Conservation (phyloP, 2,888 invertebrate species). For the Lymantria dispar region DNA sequence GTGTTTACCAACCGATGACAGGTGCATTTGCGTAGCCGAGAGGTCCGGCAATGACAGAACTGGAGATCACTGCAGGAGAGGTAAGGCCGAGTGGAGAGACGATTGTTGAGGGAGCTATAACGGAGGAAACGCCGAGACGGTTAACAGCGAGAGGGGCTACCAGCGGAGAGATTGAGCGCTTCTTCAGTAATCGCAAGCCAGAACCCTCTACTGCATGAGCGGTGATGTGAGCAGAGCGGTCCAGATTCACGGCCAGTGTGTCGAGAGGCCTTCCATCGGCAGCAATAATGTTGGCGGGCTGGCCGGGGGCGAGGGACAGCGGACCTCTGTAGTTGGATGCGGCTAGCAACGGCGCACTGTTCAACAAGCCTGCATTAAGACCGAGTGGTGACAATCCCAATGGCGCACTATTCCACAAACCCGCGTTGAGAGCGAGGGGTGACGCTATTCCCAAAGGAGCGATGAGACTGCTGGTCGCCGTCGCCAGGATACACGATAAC, state of each 20-base stretch:
- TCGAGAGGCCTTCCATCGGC: slow-evolving; percentile 74
- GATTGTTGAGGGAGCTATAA: neutral
- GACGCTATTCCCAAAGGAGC: slow-evolving; percentile 13
- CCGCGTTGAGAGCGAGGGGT: slow-evolving; percentile 1
- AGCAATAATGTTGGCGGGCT: slow-evolving; percentile 71
- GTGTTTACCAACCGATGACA: slow-evolving; percentile 9
- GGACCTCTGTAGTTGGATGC: slow-evolving; percentile 72
- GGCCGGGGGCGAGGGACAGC: slow-evolving; percentile 67
- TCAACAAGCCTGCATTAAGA: too few species aligned
- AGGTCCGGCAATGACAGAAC: neutral
- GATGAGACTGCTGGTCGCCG: slow-evolving; percentile 67
- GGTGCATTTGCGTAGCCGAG: slow-evolving; percentile 36
- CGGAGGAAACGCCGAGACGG: neutral
- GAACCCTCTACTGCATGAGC: slow-evolving; percentile 55
- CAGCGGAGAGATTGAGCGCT: neutral
- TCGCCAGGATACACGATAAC: slow-evolving; percentile 83
- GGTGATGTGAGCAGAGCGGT: slow-evolving; percentile 67
- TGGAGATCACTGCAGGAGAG: neutral
- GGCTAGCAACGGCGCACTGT: slow-evolving; percentile 34
- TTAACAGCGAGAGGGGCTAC: neutral
- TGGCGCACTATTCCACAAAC: too few species aligned
- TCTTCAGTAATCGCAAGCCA: neutral
- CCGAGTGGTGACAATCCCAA: too few species aligned
- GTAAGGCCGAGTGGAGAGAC: neutral
- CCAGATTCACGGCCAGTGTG: slow-evolving; percentile 72